phyloP scores from a whole-genome alignment of 2,797 vertebrate genomes.

The Sciaenops ocellatus region DNA sequence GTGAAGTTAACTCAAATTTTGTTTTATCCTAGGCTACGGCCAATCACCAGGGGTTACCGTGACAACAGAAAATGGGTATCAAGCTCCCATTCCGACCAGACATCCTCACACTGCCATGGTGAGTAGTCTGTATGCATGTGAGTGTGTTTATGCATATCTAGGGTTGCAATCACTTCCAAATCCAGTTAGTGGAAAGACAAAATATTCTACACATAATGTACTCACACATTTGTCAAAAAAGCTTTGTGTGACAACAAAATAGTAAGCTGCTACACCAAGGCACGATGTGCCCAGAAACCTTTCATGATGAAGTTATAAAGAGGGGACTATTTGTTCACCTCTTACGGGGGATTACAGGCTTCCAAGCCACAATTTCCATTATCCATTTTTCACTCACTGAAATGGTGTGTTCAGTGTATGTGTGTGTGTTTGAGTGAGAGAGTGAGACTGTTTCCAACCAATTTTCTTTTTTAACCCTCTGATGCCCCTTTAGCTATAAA shows the following conservation, averaged over 20 bases:
- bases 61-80: conserved; percentile 69
- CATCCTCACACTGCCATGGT: conserved; percentile 72
- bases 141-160: not conserved
- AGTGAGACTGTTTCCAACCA: too few relatives aligned
- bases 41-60: conserved; percentile 49
- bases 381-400: conserved; percentile 1
- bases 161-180: not conserved
- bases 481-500: too few relatives aligned
- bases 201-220: not conserved
- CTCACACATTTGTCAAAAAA: not conserved
- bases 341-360: not conserved
- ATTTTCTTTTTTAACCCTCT: too few relatives aligned
- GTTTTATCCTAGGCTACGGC: conserved; percentile 58
- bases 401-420: not conserved
- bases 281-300: not conserved
- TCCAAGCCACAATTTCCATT: not conserved
- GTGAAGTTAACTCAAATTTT: conserved; percentile 39
- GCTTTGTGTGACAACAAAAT: not conserved
- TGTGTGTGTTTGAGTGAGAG: not conserved
- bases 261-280: not conserved
- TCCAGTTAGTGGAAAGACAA: not conserved
- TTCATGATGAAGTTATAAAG: conserved; percentile 1
- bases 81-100: conserved; percentile 48
- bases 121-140: conserved; percentile 52
- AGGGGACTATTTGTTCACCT: conserved; percentile 18